phyloP scores from a whole-genome alignment of 2,113 vertebrate genomes.

The Varanus komodoensis region DNA sequence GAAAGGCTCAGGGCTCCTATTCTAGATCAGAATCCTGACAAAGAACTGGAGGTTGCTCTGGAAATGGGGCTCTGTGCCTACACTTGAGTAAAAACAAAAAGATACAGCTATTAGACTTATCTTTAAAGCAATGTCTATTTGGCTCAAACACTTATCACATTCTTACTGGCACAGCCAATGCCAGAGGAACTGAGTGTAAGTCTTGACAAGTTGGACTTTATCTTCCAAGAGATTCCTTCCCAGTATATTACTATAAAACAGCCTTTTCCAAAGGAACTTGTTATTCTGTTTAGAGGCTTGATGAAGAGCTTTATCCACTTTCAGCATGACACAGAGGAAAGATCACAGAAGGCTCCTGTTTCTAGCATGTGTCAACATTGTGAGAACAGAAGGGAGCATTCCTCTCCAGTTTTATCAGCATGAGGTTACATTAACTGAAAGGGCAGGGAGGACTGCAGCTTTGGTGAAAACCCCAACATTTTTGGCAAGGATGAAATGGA shows the following conservation, averaged over 20 bases:
- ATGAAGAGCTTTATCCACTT: background rate
- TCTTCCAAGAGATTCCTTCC: rapidly evolving
- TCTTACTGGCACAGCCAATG: background rate
- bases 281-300: background rate
- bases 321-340: background rate
- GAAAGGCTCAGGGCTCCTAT: too few relatives aligned
- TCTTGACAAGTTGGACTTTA: background rate
- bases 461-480: slow-evolving; percentile 2
- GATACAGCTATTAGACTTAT: too few relatives aligned
- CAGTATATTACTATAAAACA: rapidly evolving
- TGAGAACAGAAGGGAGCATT: background rate
- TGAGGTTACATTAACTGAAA: background rate
- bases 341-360: background rate
- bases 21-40: too few relatives aligned
- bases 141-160: background rate
- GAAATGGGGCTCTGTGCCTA: too few relatives aligned
- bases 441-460: background rate
- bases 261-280: background rate
- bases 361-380: background rate
- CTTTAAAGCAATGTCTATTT: too few relatives aligned
- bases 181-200: rapidly evolving
- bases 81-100: too few relatives aligned
- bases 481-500: background rate
- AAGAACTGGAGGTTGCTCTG: too few relatives aligned
- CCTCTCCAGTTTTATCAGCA: background rate